phyloP scores from a whole-genome alignment of 1,140 invertebrate species.

The Heliconius hermathena region DNA sequence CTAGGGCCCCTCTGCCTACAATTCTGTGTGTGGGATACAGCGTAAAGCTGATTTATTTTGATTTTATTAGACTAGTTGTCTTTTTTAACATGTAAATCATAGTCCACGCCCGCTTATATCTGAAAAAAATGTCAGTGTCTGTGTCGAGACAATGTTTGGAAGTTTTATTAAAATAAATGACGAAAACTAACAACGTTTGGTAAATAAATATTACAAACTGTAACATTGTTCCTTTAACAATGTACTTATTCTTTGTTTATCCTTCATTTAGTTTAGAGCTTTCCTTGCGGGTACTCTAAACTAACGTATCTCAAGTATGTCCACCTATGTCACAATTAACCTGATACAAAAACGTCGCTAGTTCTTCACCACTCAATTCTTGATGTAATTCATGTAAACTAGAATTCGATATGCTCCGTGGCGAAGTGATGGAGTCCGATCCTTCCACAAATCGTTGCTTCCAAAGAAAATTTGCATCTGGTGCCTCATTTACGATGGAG shows the following conservation, averaged over 20 bases:
- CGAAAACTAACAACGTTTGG: not conserved
- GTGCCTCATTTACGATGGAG: conserved; percentile 59
- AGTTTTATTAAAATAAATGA: not conserved
- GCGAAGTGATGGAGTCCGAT: conserved; percentile 66
- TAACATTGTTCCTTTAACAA: not conserved
- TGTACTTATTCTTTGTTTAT: not conserved
- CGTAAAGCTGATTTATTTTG: too few species aligned
- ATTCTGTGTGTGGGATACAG: too few species aligned
- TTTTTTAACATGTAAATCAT: too few species aligned
- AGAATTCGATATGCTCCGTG: conserved; percentile 86
- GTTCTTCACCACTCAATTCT: conserved; percentile 85
- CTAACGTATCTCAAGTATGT: conserved; percentile 46
- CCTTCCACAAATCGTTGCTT: conserved; percentile 52
- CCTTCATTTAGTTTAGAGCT: conserved; percentile 37
- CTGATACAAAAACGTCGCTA: conserved; percentile 85
- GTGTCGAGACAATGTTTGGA: not conserved
- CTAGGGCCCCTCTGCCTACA: too few species aligned
- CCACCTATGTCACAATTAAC: conserved; percentile 78
- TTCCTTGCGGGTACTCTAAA: conserved; percentile 33
- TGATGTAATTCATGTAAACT: conserved; percentile 86
- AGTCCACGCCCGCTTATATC: too few species aligned
- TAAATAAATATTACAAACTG: not conserved
- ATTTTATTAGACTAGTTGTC: too few species aligned
- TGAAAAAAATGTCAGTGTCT: not conserved
- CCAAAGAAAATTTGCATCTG: conserved; percentile 59